These are phyloP conservation scores for Falco novaeseelandiae DNA, from an alignment of 2,797 vertebrate genomes.

Conservation along the genomic window DNA sequence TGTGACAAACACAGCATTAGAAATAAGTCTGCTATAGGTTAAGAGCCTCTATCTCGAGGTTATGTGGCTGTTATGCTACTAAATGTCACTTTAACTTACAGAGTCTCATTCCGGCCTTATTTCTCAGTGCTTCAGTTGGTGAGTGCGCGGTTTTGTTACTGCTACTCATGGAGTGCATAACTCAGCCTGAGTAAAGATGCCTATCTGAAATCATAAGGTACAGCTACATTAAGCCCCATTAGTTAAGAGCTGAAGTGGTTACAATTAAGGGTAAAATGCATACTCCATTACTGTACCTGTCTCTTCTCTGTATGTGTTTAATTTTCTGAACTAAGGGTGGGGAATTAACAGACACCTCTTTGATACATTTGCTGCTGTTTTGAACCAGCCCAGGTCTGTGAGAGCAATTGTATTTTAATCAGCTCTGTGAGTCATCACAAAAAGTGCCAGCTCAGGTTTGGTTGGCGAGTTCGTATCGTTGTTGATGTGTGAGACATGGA, in stretches of 20 bases:
- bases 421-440: constrained; percentile 20
- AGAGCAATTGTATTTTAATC: constrained; percentile 32
- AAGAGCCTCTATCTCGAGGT: background rate
- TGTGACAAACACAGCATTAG: constrained; percentile 30
- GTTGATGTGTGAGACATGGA: background rate
- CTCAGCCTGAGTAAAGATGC: background rate
- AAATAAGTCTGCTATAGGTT: constrained; percentile 22
- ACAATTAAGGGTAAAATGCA: background rate
- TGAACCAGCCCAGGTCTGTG: background rate
- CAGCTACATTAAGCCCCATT: background rate
- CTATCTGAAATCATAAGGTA: background rate
- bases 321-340: constrained; percentile 31
- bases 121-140: background rate
- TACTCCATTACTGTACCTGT: background rate
- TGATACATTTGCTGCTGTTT: background rate
- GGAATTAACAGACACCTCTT: background rate
- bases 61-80: constrained; percentile 34
- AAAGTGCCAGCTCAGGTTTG: constrained; percentile 30
- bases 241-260: constrained; percentile 9
- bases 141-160: fast-evolving
- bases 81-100: constrained; percentile 46
- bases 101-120: background rate
- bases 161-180: background rate
- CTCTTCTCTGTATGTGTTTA: background rate
- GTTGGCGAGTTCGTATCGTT: background rate